Percentiles rank a stretch among this genome's conserved stretches.
These are phyloP conservation scores for Ormyrus labotus DNA, from an alignment of 2,888 invertebrate genomes.

Conservation along the genomic window DNA sequence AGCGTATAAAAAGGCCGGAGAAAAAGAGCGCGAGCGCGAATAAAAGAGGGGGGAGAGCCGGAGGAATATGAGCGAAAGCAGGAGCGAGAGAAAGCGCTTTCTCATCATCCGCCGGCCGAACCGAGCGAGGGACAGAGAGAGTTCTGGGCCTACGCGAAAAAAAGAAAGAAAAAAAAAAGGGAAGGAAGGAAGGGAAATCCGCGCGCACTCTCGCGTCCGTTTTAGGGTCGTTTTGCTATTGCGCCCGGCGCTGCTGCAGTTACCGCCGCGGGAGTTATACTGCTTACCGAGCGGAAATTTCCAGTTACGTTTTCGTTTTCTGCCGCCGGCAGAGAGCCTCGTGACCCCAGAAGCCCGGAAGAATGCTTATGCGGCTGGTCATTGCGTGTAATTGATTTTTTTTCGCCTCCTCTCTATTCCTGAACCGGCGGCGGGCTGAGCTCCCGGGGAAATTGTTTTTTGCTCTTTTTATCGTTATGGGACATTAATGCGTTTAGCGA, in stretches of 20 bases:
- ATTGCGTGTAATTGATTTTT: conserved; percentile 50
- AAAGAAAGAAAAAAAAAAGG: conserved; percentile 15
- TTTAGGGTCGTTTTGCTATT: conserved; percentile 51
- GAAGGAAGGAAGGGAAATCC: conserved; percentile 34
- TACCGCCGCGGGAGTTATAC: conserved; percentile 46
- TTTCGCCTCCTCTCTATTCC: neutral
- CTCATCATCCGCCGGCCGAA: conserved; percentile 34
- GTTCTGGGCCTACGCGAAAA: neutral
- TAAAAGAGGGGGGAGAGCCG: conserved; percentile 20
- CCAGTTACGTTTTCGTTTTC: conserved; percentile 52
- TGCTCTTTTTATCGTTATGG: neutral
- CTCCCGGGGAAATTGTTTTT: neutral
- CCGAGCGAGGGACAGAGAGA: neutral
- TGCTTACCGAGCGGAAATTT: conserved; percentile 53
- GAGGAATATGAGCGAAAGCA: conserved; percentile 7
- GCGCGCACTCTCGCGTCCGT: conserved; percentile 34
- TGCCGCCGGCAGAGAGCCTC: neutral
- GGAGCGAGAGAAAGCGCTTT: conserved; percentile 41
- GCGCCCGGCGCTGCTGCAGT: conserved; percentile 34
- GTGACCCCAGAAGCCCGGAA: conserved; percentile 19
- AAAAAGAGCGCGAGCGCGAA: conserved; percentile 17
- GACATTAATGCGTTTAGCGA: no score
- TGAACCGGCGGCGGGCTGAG: no score
- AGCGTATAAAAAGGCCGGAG: conserved; percentile 16
- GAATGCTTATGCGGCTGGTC: conserved; percentile 51